Evolutionary conservation across 1,140 invertebrate genomes (phyloP).

Genomic region (Eumeta japonica): DNA sequence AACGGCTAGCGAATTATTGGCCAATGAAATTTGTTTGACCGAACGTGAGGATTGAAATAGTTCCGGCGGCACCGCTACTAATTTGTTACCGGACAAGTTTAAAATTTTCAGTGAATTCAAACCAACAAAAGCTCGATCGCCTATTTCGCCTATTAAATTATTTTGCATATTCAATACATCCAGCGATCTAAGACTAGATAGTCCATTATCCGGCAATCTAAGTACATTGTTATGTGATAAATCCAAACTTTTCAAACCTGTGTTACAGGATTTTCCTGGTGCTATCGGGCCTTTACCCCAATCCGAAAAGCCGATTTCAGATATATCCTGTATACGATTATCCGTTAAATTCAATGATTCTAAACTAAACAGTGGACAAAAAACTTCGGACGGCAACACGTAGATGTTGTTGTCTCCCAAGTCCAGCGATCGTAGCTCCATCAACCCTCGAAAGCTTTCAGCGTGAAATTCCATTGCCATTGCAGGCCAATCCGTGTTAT

Average conservation of each 20-base stretch:
- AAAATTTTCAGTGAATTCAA: constrained; percentile 66
- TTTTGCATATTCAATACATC: constrained; percentile 69
- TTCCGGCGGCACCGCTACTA: constrained; percentile 75
- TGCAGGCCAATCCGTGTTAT: constrained; percentile 79
- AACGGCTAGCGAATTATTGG: constrained; percentile 78
- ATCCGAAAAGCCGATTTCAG: constrained; percentile 71
- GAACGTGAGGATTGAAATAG: constrained; percentile 71
- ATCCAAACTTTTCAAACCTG: constrained; percentile 69
- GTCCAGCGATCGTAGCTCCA: constrained; percentile 69
- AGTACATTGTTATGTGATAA: constrained; percentile 73
- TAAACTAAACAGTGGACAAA: constrained; percentile 73
- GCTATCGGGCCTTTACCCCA: constrained; percentile 64
- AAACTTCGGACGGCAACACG: constrained; percentile 69
- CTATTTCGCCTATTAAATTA: constrained; percentile 72
- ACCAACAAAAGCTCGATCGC: constrained; percentile 72
- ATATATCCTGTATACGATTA: constrained; percentile 77
- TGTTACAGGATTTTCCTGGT: constrained; percentile 65
- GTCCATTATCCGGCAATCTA: constrained; percentile 66
- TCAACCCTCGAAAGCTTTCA: constrained; percentile 70
- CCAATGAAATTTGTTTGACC: constrained; percentile 71
- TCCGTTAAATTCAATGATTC: constrained; percentile 71
- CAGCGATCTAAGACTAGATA: constrained; percentile 68
- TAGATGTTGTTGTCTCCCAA: constrained; percentile 80
- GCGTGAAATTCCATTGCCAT: constrained; percentile 74
- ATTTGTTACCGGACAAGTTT: constrained; percentile 76